phyloP scores from a whole-genome alignment of 2,113 vertebrate species.

The Petrocephalus zakoni region DNA sequence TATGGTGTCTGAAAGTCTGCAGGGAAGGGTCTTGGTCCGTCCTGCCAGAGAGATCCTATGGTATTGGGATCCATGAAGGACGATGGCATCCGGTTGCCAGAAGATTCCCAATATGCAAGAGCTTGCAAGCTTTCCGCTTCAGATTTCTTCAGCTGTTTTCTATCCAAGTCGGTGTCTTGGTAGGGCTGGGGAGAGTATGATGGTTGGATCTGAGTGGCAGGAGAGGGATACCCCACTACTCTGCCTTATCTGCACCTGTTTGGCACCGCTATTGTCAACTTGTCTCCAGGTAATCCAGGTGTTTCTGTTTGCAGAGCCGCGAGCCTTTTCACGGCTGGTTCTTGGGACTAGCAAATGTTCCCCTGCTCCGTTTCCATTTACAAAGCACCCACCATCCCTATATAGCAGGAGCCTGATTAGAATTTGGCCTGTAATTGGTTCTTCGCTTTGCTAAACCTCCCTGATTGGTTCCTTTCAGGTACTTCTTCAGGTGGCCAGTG shows the following conservation, averaged over 20 bases:
- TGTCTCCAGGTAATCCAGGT: slow-evolving; percentile 1
- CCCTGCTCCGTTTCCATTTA: slow-evolving; percentile 24
- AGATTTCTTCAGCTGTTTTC: not conserved
- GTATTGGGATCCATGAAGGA: slow-evolving; percentile 64
- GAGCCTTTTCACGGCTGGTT: slow-evolving; percentile 14
- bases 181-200: not conserved
- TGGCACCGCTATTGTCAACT: not conserved
- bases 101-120: not conserved
- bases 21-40: slow-evolving; percentile 53
- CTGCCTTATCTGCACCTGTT: slow-evolving; percentile 9
- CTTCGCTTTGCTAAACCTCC: not conserved
- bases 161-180: not conserved
- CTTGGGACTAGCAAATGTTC: slow-evolving; percentile 45
- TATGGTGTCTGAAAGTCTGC: slow-evolving; percentile 64
- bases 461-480: not conserved
- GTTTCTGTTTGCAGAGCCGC: not conserved
- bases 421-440: slow-evolving; percentile 32
- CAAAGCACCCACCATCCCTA: slow-evolving; percentile 27
- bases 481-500: not conserved
- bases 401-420: slow-evolving; percentile 45
- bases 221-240: not conserved
- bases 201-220: not conserved
- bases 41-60: slow-evolving; percentile 60
- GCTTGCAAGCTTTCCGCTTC: not conserved
- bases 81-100: not conserved